Evolutionary conservation across 1,140 invertebrate genomes (phyloP), one percentile per base, ranked within the genome.

Genomic region (Trinorchestia longiramus): DNA sequence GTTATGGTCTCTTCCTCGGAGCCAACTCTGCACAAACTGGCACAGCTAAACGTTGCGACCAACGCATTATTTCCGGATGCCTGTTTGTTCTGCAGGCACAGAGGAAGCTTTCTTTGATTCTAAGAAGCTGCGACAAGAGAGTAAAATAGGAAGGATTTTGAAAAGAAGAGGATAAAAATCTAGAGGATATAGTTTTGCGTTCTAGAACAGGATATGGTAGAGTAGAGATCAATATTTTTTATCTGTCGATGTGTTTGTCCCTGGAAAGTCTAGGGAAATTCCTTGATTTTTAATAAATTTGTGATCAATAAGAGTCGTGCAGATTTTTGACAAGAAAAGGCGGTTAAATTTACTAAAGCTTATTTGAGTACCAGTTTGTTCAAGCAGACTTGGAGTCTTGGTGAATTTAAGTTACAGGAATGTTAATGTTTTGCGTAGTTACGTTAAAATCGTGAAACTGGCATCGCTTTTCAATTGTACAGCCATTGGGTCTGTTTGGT

Each of bases 61-160:
- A 90, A 41, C 88, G 43, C 88, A 90, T 90, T 90, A 90, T 90
- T 90, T 90, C 88, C 88, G 88, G 43, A 41, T 41, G n/a, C 43
- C 43, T 90, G 88, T 42, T 90, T 90, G 88, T 90, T 41, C 43
- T 43, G n/a, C 88, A 1, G 62, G 62, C 11, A 36, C 62, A 77
- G 28, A 28, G 62, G 62, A 77, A 77, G 28, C 62, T 77, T 77
- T 77, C 62, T 77, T 77, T 77, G 62, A 77, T 77, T 77, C 62
- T 77, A 77, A 77, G 62, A 77, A 77, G 62, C 62, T 77, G 62
- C 36, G 62, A 36, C 28, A 77, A 11, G 62, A 77, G 28, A 77
- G 62, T 77, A 36, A 77, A 77, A 36, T 77, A 1, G 28, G 6
- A 19, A 36, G 62, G 28, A 77, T 77, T 77, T 77, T 77, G 15